Percentiles rank a stretch among this genome's conserved stretches.
phyloP scores from a whole-genome alignment of 2,797 vertebrate genomes.

The Syndactyla subalaris region DNA sequence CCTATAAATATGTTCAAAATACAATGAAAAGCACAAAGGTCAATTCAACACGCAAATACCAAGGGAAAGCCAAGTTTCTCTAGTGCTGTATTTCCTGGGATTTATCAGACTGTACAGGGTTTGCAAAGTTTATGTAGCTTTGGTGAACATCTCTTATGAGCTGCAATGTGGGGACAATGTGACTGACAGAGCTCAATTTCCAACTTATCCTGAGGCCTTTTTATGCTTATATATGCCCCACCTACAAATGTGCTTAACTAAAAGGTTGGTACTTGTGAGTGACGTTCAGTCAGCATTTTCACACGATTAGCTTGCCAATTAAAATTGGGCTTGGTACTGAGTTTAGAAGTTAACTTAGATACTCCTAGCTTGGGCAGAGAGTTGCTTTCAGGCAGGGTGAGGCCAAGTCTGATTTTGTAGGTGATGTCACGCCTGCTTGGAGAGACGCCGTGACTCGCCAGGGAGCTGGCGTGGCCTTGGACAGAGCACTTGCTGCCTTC shows the following conservation, averaged over 20 bases:
- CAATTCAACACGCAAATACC: neutral
- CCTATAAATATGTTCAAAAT: neutral
- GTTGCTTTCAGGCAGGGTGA: conserved; percentile 71
- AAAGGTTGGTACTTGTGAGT: conserved; percentile 34
- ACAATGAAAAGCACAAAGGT: neutral
- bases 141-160: neutral
- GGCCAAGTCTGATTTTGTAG: conserved; percentile 47
- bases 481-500: neutral
- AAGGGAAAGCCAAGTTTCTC: neutral
- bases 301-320: conserved; percentile 66
- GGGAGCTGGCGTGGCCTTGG: conserved; percentile 9
- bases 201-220: conserved; percentile 11
- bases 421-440: conserved; percentile 66
- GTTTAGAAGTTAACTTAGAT: conserved; percentile 71
- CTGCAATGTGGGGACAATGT: conserved; percentile 17
- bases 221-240: conserved; percentile 17
- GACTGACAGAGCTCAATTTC: conserved; percentile 45
- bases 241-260: conserved; percentile 46
- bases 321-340: conserved; percentile 65
- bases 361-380: conserved; percentile 73
- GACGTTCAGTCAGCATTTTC: conserved; percentile 73
- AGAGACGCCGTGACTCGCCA: conserved; percentile 75
- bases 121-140: neutral
- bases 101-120: neutral
- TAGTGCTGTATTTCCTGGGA: neutral